Percentiles rank a stretch among this genome's conserved stretches.
Conservation (phyloP, 2,113 vertebrate genomes). For the Fulmarus glacialis region DNA sequence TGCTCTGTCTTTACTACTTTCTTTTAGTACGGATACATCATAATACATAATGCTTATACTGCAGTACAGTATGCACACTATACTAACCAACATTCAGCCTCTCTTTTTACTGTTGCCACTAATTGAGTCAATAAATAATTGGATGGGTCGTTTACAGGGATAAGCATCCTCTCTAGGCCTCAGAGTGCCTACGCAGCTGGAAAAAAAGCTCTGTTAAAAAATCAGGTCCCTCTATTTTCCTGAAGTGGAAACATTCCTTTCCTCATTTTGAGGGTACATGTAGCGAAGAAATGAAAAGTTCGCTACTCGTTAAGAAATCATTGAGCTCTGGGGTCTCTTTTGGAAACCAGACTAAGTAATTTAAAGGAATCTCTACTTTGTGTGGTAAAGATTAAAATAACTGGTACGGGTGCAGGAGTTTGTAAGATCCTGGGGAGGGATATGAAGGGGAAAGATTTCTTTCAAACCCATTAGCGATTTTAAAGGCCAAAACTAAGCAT, state of each 20-base stretch:
- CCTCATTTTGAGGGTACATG: slow-evolving; percentile 30
- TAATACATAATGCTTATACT: not conserved
- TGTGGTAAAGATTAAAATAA: slow-evolving; percentile 43
- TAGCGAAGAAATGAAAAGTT: slow-evolving; percentile 53
- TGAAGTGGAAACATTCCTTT: not conserved
- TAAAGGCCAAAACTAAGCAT: slow-evolving; percentile 58
- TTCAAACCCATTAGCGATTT: slow-evolving; percentile 37
- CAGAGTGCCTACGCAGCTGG: not conserved
- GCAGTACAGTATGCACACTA: not conserved
- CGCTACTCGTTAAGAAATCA: slow-evolving; percentile 35
- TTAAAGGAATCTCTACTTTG: slow-evolving; percentile 28
- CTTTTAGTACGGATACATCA: not conserved
- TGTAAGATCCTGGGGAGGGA: slow-evolving; percentile 12
- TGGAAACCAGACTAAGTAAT: slow-evolving; percentile 30
- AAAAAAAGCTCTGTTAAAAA: slow-evolving; percentile 33
- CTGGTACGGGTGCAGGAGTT: not conserved
- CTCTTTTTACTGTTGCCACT: not conserved
- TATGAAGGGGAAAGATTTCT: slow-evolving; percentile 20
- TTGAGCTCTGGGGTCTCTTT: slow-evolving; percentile 48
- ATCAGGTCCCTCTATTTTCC: slow-evolving; percentile 5
- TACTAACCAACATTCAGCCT: not conserved
- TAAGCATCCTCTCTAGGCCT: not conserved
- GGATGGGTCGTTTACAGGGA: not conserved
- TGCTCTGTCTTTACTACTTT: not conserved
- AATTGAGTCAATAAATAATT: slow-evolving; percentile 20